A percentile compares a stretch with the other conserved stretches of the same genome.
These are phyloP conservation scores for Heliconius aoede DNA, from an alignment of 2,888 invertebrate genomes.

Conservation along the genomic window DNA sequence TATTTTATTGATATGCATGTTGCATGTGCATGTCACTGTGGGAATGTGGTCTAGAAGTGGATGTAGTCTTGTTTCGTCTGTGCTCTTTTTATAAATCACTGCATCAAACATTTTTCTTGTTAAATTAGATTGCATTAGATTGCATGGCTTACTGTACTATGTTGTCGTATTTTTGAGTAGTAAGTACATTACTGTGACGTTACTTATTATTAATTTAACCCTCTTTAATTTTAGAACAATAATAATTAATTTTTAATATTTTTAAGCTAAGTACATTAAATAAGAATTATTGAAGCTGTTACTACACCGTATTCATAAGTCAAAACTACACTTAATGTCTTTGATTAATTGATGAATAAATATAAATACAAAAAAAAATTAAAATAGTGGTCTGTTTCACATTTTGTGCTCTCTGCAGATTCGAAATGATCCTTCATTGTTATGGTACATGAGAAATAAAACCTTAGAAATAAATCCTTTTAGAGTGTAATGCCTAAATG, in stretches of 20 bases:
- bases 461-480: no score
- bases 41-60: neutral
- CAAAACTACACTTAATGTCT: no score
- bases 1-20: constrained; percentile 9
- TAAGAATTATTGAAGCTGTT: no score
- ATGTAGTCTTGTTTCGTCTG: neutral
- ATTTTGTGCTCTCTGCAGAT: neutral
- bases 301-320: no score
- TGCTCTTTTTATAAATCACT: neutral
- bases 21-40: constrained; percentile 16
- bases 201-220: no score
- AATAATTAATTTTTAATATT: no score
- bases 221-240: no score
- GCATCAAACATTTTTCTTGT: neutral
- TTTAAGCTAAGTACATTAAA: no score
- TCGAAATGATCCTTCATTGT: neutral
- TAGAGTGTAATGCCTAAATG: neutral
- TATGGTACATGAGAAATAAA: no score
- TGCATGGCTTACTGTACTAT: neutral
- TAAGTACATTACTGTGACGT: neutral
- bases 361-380: no score
- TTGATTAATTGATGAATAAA: no score
- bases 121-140: neutral
- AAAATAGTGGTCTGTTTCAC: neutral
- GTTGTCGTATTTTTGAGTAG: neutral